phyloP scores from a whole-genome alignment of 2,888 invertebrate genomes.

The Tromatobia lineatoria region DNA sequence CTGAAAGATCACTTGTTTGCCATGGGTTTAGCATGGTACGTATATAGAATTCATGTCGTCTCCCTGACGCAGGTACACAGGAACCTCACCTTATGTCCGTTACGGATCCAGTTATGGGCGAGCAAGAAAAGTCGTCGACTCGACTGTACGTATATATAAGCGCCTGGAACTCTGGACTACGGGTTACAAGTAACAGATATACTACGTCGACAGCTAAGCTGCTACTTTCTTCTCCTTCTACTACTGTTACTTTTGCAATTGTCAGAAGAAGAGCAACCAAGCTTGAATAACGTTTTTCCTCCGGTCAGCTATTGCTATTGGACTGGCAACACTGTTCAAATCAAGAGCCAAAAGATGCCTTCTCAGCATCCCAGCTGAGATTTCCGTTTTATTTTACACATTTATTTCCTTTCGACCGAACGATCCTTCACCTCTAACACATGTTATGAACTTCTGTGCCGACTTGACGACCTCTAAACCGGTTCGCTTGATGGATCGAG shows the following conservation, averaged over 20 bases:
- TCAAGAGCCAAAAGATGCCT: slow-evolving; percentile 1
- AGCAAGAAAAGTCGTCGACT: slow-evolving; percentile 64
- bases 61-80: slow-evolving; percentile 29
- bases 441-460: not conserved
- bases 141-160: not conserved
- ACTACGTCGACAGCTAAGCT: not conserved
- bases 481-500: not conserved
- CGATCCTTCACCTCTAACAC: not conserved
- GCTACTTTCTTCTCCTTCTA: slow-evolving; percentile 7
- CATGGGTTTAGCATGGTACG: not conserved
- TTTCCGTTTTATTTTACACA: not conserved
- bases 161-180: not conserved
- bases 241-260: slow-evolving; percentile 21
- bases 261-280: not conserved
- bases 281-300: slow-evolving; percentile 8
- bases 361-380: not conserved
- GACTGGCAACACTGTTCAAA: not conserved
- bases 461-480: not conserved
- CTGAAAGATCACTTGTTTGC: not conserved
- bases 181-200: slow-evolving; percentile 13
- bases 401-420: not conserved
- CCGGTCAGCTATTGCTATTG: not conserved
- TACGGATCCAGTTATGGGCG: slow-evolving; percentile 74
- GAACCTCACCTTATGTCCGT: slow-evolving; percentile 63
- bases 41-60: slow-evolving; percentile 13